Conservation (phyloP, 2,113 vertebrate species). For the Fulica atra region DNA sequence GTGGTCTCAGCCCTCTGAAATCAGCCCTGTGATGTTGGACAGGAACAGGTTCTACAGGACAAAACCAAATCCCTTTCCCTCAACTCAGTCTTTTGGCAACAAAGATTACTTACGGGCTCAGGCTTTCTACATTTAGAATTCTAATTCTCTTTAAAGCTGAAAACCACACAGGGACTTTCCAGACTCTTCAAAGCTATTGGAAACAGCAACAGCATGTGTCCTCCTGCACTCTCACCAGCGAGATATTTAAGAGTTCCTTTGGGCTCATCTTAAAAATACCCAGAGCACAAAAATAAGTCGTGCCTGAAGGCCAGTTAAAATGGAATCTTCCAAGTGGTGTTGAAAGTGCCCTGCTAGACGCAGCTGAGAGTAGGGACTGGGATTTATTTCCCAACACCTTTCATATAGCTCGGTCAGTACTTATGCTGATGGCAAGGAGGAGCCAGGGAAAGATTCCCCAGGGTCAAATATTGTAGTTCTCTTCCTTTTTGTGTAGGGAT, state of each 20-base stretch:
- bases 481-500: not conserved
- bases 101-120: not conserved
- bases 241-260: conserved; percentile 63
- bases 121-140: conserved; percentile 45
- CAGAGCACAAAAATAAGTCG: conserved; percentile 48
- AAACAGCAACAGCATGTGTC: conserved; percentile 26
- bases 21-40: fast-evolving
- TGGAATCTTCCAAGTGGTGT: not conserved
- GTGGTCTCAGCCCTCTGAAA: not conserved
- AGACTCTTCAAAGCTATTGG: not conserved
- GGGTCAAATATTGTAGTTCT: not conserved
- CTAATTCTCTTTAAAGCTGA: not conserved
- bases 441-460: not conserved
- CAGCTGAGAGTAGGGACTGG: not conserved
- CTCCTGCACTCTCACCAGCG: conserved; percentile 26
- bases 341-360: not conserved
- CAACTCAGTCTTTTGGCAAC: not conserved
- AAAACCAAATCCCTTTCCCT: not conserved
- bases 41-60: not conserved
- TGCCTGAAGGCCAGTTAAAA: conserved; percentile 44
- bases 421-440: not conserved
- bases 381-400: conserved; percentile 16
- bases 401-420: not conserved
- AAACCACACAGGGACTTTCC: conserved; percentile 19
- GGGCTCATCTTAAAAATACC: conserved; percentile 44